Evolutionary conservation across 2,888 invertebrate genomes (phyloP).

Genomic region (Deilephila porcellus): DNA sequence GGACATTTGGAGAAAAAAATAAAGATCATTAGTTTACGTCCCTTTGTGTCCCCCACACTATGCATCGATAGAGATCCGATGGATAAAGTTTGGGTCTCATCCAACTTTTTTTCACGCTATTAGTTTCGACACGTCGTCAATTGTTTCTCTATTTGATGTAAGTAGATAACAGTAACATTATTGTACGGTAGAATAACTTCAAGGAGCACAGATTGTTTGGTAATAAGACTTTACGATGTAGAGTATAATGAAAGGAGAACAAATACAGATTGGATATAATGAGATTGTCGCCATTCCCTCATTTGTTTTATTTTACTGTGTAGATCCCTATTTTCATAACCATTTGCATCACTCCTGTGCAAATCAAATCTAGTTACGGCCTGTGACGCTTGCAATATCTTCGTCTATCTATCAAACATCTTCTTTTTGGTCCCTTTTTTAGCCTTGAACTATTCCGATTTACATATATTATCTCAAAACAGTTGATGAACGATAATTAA

Average conservation of each 20-base stretch:
- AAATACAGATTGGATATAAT: not conserved
- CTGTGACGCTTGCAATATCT: no score
- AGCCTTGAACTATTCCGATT: no score
- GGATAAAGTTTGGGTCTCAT: constrained; percentile 36
- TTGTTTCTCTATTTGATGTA: constrained; percentile 21
- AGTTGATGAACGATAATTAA: no score
- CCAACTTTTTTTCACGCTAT: constrained; percentile 44
- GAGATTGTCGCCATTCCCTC: not conserved
- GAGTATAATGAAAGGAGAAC: not conserved
- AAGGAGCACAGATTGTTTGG: not conserved
- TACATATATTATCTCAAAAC: no score
- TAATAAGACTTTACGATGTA: not conserved
- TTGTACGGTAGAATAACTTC: constrained; percentile 9
- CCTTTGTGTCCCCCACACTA: constrained; percentile 35
- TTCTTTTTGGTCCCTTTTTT: no score
- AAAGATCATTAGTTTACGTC: constrained; percentile 47
- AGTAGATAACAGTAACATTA: constrained; percentile 14
- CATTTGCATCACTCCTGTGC: no score
- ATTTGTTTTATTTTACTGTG: no score
- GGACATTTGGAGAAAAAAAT: constrained; percentile 48
- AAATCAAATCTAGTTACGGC: no score
- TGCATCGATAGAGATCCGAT: constrained; percentile 22
- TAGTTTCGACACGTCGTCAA: constrained; percentile 37
- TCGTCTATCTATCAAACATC: no score
- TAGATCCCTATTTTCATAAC: no score